Percentiles rank a stretch among this genome's conserved stretches.
Conservation (phyloP, 2,797 vertebrate species). For the Carduelis carduelis region DNA sequence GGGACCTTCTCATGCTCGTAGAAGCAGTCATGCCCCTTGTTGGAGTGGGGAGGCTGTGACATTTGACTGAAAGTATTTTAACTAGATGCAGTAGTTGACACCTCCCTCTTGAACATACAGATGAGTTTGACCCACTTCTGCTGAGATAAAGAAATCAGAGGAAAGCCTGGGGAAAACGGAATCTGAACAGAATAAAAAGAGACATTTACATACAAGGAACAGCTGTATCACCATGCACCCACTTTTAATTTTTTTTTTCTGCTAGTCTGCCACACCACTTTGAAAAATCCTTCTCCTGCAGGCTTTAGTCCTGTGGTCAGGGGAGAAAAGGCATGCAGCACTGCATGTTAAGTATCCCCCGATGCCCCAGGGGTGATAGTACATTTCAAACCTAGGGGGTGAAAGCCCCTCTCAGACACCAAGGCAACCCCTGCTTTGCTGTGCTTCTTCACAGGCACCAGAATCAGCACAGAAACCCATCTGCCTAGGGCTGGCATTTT, state of each 20-base stretch:
- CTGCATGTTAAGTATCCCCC: background rate
- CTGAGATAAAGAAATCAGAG: background rate
- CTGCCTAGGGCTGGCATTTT: background rate
- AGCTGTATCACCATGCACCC: background rate
- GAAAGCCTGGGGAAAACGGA: background rate
- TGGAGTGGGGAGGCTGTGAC: background rate
- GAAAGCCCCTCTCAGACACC: background rate
- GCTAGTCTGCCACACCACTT: background rate
- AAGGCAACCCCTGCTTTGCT: background rate
- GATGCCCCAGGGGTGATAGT: background rate
- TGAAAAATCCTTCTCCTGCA: background rate
- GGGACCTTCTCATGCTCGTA: background rate
- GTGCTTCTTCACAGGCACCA: fast-evolving
- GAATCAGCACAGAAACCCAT: background rate
- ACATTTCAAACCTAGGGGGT: background rate
- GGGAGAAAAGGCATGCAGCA: background rate
- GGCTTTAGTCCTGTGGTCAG: background rate
- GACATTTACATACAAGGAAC: background rate
- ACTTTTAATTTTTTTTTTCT: background rate
- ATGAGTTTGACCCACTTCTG: background rate
- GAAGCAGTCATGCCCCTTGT: background rate
- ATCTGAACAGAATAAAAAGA: background rate
- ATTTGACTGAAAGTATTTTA: background rate
- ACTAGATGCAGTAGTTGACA: background rate
- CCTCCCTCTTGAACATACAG: background rate